Evolutionary conservation across 2,888 invertebrate species (phyloP).

Genomic region (Heliothis peltigera): DNA sequence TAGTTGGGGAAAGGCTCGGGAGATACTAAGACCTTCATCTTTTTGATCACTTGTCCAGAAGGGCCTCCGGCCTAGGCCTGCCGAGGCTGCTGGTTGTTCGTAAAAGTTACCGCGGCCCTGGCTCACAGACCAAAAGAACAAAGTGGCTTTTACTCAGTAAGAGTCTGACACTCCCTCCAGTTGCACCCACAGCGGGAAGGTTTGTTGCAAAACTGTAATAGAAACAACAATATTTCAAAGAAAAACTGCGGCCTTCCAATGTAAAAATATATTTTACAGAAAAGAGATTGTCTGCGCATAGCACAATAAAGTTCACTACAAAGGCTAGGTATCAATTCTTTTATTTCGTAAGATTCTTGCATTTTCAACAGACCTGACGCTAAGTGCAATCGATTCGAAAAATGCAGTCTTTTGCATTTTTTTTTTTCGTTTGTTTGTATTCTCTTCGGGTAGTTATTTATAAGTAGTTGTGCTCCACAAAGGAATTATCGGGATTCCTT

Average conservation of each 20-base stretch:
- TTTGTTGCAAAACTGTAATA: too few relatives aligned
- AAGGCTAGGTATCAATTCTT: conserved; percentile 34
- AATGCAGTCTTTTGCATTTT: conserved; percentile 35
- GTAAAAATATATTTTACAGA: neutral
- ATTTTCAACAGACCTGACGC: conserved; percentile 21
- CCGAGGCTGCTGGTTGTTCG: too few relatives aligned
- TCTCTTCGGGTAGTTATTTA: conserved; percentile 33
- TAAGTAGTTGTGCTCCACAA: conserved; percentile 16
- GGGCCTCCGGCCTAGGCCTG: too few relatives aligned
- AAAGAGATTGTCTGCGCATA: neutral
- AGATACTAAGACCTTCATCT: too few relatives aligned
- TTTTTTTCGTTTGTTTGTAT: conserved; percentile 26
- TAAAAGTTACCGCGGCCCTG: too few relatives aligned
- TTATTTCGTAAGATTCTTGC: conserved; percentile 36
- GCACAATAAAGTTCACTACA: conserved; percentile 18
- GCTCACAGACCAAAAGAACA: too few relatives aligned
- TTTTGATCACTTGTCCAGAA: too few relatives aligned
- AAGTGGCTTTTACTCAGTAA: too few relatives aligned
- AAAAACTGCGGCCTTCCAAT: neutral
- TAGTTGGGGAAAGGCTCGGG: too few relatives aligned
- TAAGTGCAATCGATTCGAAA: conserved; percentile 56
- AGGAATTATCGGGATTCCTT: conserved; percentile 9
- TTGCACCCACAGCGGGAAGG: too few relatives aligned
- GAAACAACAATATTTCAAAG: neutral
- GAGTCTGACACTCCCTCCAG: too few relatives aligned